Percentiles rank a stretch among this genome's conserved stretches.
Evolutionary conservation across 2,113 vertebrate genomes (phyloP).

Genomic region (Ceratotherium simum): DNA sequence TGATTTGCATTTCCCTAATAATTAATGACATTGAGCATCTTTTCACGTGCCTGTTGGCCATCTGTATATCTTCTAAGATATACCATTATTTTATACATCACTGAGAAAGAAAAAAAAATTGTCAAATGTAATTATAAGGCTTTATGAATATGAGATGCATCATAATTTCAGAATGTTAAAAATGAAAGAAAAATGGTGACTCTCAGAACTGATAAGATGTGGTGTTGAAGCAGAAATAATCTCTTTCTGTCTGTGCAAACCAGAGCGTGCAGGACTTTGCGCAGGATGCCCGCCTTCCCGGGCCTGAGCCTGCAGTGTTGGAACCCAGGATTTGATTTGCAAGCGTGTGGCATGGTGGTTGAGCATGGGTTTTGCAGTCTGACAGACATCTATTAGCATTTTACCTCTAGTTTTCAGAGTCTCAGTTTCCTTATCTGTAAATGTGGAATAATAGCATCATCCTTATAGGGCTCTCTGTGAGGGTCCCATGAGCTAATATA

Average conservation of each 20-base stretch:
- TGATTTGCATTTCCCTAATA: no score
- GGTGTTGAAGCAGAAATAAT: neutral
- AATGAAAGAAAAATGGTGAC: neutral
- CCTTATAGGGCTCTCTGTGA: neutral
- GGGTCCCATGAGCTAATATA: neutral
- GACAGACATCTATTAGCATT: fast-evolving
- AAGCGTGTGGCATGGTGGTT: fast-evolving
- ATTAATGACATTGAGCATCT: no score
- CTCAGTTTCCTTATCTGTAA: neutral
- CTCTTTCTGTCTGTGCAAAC: neutral
- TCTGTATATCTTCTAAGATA: neutral
- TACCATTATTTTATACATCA: neutral
- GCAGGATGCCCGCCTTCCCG: neutral
- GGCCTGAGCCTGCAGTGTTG: fast-evolving
- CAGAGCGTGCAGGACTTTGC: neutral
- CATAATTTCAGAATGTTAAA: neutral
- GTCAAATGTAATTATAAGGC: no score
- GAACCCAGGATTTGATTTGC: neutral
- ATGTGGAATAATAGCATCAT: no score
- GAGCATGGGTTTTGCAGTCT: neutral
- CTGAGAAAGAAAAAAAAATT: neutral
- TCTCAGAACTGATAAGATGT: neutral
- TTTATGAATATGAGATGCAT: neutral
- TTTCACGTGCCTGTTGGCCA: no score
- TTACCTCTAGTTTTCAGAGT: neutral